Conservation (phyloP, 1,140 invertebrate species). For the Atopsyche davidsoni region DNA sequence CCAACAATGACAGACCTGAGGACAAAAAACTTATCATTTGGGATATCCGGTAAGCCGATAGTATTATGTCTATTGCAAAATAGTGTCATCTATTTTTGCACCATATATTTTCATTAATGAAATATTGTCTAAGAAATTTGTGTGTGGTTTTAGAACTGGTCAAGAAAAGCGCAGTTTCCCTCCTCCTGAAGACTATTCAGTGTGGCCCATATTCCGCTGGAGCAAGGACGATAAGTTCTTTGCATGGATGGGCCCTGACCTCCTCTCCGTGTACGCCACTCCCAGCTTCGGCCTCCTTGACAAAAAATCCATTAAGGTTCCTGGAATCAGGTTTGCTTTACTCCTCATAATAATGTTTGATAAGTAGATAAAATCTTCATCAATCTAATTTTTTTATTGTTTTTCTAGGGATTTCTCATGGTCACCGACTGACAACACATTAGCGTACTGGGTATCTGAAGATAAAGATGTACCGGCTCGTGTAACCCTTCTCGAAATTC, state of each 20-base stretch:
- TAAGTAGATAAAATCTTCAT: not conserved
- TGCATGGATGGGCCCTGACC: constrained; percentile 77
- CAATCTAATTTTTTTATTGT: constrained; percentile 5
- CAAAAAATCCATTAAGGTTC: constrained; percentile 91
- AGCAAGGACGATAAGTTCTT: constrained; percentile 96
- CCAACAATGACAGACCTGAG: constrained; percentile 61
- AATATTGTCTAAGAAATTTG: constrained; percentile 1
- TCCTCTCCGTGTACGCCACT: constrained; percentile 93
- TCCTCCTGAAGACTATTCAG: constrained; percentile 68
- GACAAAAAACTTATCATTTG: constrained; percentile 81
- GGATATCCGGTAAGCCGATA: constrained; percentile 68
- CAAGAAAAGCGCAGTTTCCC: constrained; percentile 87
- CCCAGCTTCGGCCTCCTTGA: constrained; percentile 88
- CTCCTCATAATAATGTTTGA: not conserved
- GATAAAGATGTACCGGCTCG: constrained; percentile 86
- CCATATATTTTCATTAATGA: not conserved
- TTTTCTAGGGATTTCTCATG: constrained; percentile 81
- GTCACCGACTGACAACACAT: constrained; percentile 94
- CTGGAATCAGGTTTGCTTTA: constrained; percentile 60
- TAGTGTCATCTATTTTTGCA: not conserved
- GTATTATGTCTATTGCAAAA: not conserved
- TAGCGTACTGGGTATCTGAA: constrained; percentile 99
- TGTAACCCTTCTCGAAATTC: constrained; percentile 78
- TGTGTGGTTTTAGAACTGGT: constrained; percentile 58
- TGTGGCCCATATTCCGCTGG: constrained; percentile 96